Conservation (phyloP, 2,113 vertebrate species). For the Colaptes auratus region DNA sequence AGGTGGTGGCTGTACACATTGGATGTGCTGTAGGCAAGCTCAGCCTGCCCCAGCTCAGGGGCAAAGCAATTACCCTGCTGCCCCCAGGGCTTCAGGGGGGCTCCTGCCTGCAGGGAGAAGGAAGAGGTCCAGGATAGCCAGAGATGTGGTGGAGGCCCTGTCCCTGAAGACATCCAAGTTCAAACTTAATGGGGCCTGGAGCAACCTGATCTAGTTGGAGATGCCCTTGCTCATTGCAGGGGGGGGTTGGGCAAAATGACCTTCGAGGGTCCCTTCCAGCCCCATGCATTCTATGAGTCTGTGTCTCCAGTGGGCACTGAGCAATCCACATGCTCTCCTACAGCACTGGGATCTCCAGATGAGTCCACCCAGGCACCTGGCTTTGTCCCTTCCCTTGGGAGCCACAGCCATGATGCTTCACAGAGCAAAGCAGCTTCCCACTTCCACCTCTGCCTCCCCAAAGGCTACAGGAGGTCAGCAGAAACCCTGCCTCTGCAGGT, state of each 20-base stretch:
- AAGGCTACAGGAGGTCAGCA: background rate
- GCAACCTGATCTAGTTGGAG: too few relatives aligned
- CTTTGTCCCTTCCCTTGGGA: background rate
- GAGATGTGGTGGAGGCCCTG: too few relatives aligned
- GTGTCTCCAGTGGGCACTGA: background rate
- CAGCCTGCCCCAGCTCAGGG: background rate
- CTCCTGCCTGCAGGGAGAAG: background rate
- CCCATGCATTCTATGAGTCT: too few relatives aligned
- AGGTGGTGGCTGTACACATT: background rate
- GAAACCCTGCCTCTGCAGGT: background rate
- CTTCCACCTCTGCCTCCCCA: background rate
- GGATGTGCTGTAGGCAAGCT: background rate
- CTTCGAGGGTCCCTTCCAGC: too few relatives aligned
- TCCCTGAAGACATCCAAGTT: too few relatives aligned
- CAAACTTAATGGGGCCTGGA: too few relatives aligned
- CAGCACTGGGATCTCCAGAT: background rate
- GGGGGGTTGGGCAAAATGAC: too few relatives aligned
- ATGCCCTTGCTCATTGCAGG: too few relatives aligned
- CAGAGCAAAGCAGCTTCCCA: background rate
- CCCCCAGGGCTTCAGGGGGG: background rate
- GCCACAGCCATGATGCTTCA: background rate
- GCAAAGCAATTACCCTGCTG: background rate
- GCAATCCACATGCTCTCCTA: background rate
- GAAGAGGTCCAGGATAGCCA: background rate
- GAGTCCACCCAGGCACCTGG: background rate